phyloP scores from a whole-genome alignment of 2,797 vertebrate genomes.

The Eutrigla gurnardus region DNA sequence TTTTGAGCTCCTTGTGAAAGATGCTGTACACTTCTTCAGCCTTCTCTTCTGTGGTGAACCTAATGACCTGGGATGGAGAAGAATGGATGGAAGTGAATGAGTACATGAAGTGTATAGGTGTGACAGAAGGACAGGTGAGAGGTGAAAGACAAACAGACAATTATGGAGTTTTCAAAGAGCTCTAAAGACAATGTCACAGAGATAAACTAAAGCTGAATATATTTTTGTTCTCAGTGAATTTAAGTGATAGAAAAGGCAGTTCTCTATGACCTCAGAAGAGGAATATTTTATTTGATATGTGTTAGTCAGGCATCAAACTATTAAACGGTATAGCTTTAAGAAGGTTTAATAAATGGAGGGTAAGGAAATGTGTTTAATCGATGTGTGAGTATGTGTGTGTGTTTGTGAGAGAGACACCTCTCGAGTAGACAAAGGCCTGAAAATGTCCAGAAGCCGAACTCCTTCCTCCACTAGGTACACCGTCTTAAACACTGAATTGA shows the following conservation, averaged over 20 bases:
- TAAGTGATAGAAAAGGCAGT: not conserved
- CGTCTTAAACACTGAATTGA: constrained; percentile 83
- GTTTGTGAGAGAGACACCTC: constrained; percentile 79
- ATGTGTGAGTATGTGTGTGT: constrained; percentile 12
- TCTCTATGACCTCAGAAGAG: not conserved
- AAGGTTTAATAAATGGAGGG: not conserved
- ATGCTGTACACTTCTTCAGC: constrained; percentile 56
- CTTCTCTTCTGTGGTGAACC: constrained; percentile 47
- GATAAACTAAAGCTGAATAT: not conserved
- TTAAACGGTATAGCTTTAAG: not conserved
- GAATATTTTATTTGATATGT: not conserved
- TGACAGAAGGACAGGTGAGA: not conserved
- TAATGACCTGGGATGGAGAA: constrained; percentile 52
- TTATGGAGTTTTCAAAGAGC: not conserved
- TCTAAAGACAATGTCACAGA: not conserved
- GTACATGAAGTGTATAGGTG: not conserved
- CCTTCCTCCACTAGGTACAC: constrained; percentile 85
- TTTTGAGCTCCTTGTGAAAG: constrained; percentile 70
- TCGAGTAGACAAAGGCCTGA: constrained; percentile 83
- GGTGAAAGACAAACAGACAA: not conserved
- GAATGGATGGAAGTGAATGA: constrained; percentile 1
- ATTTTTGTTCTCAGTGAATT: not conserved
- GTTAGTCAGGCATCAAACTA: not conserved
- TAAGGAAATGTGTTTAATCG: not conserved
- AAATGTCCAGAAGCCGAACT: constrained; percentile 86